A percentile compares a stretch with the other conserved stretches of the same genome.
Evolutionary conservation across 1,140 invertebrate genomes (phyloP).

Genomic region (Cydia splendana): DNA sequence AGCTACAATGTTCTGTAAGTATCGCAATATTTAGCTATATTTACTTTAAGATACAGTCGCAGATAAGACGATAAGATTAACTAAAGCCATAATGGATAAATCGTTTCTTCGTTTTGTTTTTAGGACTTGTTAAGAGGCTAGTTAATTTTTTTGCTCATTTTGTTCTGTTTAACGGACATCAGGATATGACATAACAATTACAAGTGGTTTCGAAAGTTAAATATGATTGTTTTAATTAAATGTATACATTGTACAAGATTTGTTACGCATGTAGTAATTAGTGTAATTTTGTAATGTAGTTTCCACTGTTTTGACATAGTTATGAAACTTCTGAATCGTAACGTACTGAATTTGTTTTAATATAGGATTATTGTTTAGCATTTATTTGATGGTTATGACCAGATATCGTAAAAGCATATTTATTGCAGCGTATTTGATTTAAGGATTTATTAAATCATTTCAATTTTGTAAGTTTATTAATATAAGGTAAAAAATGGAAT

Average conservation of each 20-base stretch:
- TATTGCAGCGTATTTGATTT: background rate
- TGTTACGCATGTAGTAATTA: slow-evolving; percentile 17
- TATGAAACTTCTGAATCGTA: background rate
- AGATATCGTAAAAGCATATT: background rate
- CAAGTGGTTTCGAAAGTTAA: slow-evolving; percentile 6
- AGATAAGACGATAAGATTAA: slow-evolving; percentile 14
- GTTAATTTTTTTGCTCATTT: background rate
- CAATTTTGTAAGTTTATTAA: too few species aligned
- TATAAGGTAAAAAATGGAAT: too few species aligned
- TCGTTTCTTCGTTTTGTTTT: slow-evolving; percentile 8
- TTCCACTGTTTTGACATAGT: slow-evolving; percentile 8
- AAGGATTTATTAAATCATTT: too few species aligned
- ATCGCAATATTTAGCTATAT: slow-evolving; percentile 12
- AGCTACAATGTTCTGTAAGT: background rate
- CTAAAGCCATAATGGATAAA: slow-evolving; percentile 14
- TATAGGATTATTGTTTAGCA: background rate
- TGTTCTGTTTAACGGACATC: background rate
- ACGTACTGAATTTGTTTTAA: background rate
- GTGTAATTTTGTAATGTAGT: slow-evolving; percentile 23
- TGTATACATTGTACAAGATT: slow-evolving; percentile 19
- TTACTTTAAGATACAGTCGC: slow-evolving; percentile 3
- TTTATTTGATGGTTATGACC: background rate
- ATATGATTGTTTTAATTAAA: slow-evolving; percentile 14
- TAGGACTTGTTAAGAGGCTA: slow-evolving; percentile 4
- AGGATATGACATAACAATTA: slow-evolving; percentile 16